A percentile compares a stretch with the other conserved stretches of the same genome.
Conservation (phyloP, 2,888 invertebrate genomes). For the Lucinisca nassula region DNA sequence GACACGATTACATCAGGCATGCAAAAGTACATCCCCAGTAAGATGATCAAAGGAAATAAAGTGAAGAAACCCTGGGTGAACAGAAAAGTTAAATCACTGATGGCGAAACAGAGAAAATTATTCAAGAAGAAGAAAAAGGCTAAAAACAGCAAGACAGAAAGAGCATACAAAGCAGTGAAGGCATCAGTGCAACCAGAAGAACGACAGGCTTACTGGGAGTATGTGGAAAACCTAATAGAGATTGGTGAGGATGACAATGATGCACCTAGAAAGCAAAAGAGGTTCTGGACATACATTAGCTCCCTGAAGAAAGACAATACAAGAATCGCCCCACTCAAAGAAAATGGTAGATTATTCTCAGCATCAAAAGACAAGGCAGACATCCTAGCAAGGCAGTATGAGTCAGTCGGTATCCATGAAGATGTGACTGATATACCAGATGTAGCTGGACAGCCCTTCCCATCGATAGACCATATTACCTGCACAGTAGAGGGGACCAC, state of each 20-base stretch:
- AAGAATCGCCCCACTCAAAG: not conserved
- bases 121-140: slow-evolving; percentile 1
- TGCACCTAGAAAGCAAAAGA: not conserved
- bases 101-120: not conserved
- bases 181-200: not conserved
- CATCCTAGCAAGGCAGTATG: not conserved
- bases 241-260: slow-evolving; percentile 1
- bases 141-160: not conserved
- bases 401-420: not conserved
- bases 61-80: not conserved
- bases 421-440: not conserved
- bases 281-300: not conserved
- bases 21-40: not conserved
- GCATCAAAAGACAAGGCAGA: not conserved
- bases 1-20: not conserved
- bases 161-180: slow-evolving; percentile 4
- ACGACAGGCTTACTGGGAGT: slow-evolving; percentile 26
- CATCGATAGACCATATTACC: not conserved
- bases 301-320: not conserved
- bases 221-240: slow-evolving; percentile 32
- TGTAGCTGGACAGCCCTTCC: not conserved
- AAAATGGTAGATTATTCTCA: not conserved
- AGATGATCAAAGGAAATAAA: not conserved
- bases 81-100: not conserved
- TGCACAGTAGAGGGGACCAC: not conserved